phyloP scores from a whole-genome alignment of 1,140 invertebrate species.

The Forficula auricularia region DNA sequence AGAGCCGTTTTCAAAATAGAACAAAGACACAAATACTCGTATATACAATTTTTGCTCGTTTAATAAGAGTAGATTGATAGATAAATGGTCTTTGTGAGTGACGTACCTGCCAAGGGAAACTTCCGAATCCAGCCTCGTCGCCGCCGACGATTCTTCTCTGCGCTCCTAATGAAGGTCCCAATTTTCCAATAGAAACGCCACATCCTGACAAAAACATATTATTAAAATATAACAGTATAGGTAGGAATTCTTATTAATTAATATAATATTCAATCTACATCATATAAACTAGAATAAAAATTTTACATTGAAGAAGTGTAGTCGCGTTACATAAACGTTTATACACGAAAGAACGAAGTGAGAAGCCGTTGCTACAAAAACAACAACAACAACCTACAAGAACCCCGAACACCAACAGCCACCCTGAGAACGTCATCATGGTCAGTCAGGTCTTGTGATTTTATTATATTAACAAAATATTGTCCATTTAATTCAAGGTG shows the following conservation, averaged over 20 bases:
- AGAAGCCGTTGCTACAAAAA: background rate
- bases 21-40: no score
- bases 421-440: no score
- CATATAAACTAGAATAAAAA: background rate
- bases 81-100: background rate
- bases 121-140: constrained; percentile 81
- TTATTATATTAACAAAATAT: no score
- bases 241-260: background rate
- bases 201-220: constrained; percentile 44
- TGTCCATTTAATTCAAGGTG: no score
- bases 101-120: constrained; percentile 78
- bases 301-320: background rate
- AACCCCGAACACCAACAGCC: background rate
- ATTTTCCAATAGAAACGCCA: constrained; percentile 60
- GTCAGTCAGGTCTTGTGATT: no score
- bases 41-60: no score
- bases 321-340: background rate
- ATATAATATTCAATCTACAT: background rate
- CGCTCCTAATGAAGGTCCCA: constrained; percentile 39
- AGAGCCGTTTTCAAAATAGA: no score
- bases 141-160: constrained; percentile 82
- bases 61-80: no score
- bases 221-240: background rate
- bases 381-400: background rate
- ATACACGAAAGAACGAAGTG: background rate